Evolutionary conservation across 1,140 invertebrate species (phyloP).

Genomic region (Drosophila parabipectinata): DNA sequence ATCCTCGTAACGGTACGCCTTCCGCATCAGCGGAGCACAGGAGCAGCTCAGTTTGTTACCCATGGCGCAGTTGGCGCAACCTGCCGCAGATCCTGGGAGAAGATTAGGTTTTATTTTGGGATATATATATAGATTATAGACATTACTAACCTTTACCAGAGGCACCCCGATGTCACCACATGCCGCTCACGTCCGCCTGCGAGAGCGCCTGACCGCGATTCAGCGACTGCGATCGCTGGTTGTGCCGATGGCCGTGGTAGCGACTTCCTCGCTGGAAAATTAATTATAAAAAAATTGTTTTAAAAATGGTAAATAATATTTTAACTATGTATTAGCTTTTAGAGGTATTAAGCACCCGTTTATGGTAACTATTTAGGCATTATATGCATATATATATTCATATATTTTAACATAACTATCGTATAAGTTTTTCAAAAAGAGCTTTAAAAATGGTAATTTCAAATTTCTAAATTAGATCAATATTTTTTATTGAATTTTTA

Average conservation of each 20-base stretch:
- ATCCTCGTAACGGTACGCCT: conserved; percentile 97
- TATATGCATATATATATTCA: too few species aligned
- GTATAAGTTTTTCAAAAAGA: too few species aligned
- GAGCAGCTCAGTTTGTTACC: conserved; percentile 98
- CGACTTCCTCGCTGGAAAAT: conserved; percentile 76
- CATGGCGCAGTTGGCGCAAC: conserved; percentile 88
- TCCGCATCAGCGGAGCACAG: conserved; percentile 96
- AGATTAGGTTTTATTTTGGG: background rate
- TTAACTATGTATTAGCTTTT: too few species aligned
- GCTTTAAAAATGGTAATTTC: too few species aligned
- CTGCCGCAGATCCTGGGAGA: conserved; percentile 66
- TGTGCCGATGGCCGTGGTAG: conserved; percentile 85
- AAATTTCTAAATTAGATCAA: too few species aligned
- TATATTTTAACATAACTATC: too few species aligned
- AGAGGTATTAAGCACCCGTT: too few species aligned
- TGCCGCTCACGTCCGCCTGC: conserved; percentile 87
- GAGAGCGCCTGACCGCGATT: conserved; percentile 88
- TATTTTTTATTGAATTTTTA: too few species aligned
- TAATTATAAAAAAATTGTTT: background rate
- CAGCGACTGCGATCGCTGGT: conserved; percentile 88
- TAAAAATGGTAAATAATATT: background rate
- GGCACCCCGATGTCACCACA: conserved; percentile 90
- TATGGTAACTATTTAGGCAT: too few species aligned
- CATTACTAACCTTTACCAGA: conserved; percentile 85
- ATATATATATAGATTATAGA: background rate